Evolutionary conservation across 2,113 vertebrate genomes (phyloP), one percentile per base, ranked within the genome.

Genomic region (Nematolebias whitei): DNA sequence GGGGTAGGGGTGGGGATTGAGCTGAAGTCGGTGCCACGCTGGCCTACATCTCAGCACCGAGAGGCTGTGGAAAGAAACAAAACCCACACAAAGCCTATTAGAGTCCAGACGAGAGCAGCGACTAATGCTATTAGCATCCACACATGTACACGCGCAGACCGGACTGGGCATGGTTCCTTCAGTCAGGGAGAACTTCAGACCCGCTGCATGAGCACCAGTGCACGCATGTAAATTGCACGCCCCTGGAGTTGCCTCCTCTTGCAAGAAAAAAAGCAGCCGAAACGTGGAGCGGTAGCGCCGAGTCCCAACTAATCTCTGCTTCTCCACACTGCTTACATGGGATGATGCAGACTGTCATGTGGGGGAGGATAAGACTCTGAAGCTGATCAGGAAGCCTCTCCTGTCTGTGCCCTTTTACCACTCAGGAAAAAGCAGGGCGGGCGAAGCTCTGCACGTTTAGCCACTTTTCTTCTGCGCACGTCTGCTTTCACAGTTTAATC

Each of bases 21-120:
- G 35, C 67, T 54, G 48, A 44, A 78, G 71, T 62, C 43, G 15
- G 56, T 62, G 52, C 40, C 39, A 74, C 72, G 58, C 67, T 41
- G 53, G 69, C 59, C 61, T 80, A 71, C 71, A 84, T 74, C 61
- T 63, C 20, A 59, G 20, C 20, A 2, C 10, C 22, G 63, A 66
- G 52, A 4, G 32, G 35, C 12, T 51, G 53, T 50, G 60, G 68
- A 52, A 68, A 63, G 58, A 56, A 52, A 52, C 2, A 29, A 29
- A n/a, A 7, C 15, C 14, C 4, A 19, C 55, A 69, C 61, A 78
- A 83, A 85, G 82, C 78, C 71, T 67, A 78, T 85, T 80, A 84
- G 47, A 76, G 64, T 41, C 26, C 48, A 76, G 60, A 76, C 63
- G 19, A 38, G 43, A 80, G 74, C 47, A 79, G 68, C 1, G 43